A percentile compares a stretch with the other conserved stretches of the same genome.
Conservation (phyloP, 2,888 invertebrate species). For the Ormyrus rosae region DNA sequence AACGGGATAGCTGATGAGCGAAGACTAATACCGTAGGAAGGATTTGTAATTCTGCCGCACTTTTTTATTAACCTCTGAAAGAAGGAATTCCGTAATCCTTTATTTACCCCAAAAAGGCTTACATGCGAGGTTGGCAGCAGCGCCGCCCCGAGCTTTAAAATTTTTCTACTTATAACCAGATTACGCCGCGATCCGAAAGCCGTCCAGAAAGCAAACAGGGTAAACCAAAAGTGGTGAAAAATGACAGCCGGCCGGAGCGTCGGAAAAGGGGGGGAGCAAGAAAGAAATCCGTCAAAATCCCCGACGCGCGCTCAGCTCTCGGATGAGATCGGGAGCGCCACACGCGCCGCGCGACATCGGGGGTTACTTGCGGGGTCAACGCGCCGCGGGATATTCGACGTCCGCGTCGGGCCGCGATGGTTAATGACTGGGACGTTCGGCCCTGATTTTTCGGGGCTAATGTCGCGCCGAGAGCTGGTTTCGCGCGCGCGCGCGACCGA, state of each 20-base stretch:
- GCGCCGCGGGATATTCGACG: slow-evolving; percentile 27
- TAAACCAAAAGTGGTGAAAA: not conserved
- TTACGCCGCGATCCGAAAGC: not conserved
- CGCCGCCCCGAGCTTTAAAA: too few relatives aligned
- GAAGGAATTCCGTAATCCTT: too few relatives aligned
- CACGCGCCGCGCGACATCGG: slow-evolving; percentile 6
- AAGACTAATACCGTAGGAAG: too few relatives aligned
- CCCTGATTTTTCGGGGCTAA: slow-evolving; percentile 35
- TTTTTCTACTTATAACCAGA: too few relatives aligned
- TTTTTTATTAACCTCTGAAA: too few relatives aligned
- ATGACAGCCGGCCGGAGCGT: not conserved
- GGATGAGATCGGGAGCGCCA: not conserved
- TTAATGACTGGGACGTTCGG: slow-evolving; percentile 39
- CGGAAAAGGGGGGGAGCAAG: not conserved
- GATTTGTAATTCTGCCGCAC: too few relatives aligned
- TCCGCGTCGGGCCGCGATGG: slow-evolving; percentile 7
- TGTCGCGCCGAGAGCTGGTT: slow-evolving; percentile 19
- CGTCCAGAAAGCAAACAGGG: not conserved
- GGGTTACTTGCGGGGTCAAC: slow-evolving; percentile 31
- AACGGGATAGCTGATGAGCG: too few relatives aligned
- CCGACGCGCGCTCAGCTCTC: slow-evolving; percentile 3
- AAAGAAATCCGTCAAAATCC: slow-evolving; percentile 20
- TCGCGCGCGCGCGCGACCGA: slow-evolving; percentile 4
- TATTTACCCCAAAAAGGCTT: too few relatives aligned
- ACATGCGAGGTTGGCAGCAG: too few relatives aligned